Evolutionary conservation across 2,797 vertebrate genomes (phyloP), one percentile per base, ranked within the genome.

Genomic region (Synanceia verrucosa): DNA sequence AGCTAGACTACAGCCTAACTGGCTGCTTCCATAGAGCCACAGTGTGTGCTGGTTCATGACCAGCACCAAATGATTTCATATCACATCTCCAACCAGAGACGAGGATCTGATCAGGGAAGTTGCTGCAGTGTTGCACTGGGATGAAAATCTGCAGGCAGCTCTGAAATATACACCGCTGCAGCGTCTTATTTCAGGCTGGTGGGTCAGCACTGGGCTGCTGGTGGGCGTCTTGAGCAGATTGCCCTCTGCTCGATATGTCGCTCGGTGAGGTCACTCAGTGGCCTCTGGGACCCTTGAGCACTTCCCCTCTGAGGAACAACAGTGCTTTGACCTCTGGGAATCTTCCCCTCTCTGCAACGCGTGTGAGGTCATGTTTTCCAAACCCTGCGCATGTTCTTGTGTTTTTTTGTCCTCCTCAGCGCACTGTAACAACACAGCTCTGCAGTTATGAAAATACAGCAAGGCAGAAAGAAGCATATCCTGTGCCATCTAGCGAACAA

Each of bases 301-400:
- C 80, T 89, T 90, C 83, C 85, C 69, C 71, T 86, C 46, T 57
- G 80, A 88, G 79, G 79, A 89, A 88, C 86, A 92, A 89, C 87
- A 90, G 78, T n/a, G 68, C 76, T 77, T 56, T 88, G 89, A 92
- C 92, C 89, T 81, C 84, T 90, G 88, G 84, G 87, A 91, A 90
- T 89, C 83, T 86, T 86, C 41, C 76, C 53, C 67, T 68, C 74
- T 84, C 79, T 78, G 26, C 73, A 68, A 61, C 83, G 48, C 18
- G 79, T 86, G 85, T 91, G 90, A 93, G 91, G 87, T 93, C 89
- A 93, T 91, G 85, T 89, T 92, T 92, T 89, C 86, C 87, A 84
- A 80, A 70, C 78, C 81, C 51, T 1, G 73, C 50, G 71, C 76
- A 78, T 78, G 81, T 79, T 86, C 71, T 86, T 29, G 36, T 86